These are phyloP conservation scores for Camponotus floridanus DNA, from an alignment of 1,140 invertebrate species.

Conservation along the genomic window DNA sequence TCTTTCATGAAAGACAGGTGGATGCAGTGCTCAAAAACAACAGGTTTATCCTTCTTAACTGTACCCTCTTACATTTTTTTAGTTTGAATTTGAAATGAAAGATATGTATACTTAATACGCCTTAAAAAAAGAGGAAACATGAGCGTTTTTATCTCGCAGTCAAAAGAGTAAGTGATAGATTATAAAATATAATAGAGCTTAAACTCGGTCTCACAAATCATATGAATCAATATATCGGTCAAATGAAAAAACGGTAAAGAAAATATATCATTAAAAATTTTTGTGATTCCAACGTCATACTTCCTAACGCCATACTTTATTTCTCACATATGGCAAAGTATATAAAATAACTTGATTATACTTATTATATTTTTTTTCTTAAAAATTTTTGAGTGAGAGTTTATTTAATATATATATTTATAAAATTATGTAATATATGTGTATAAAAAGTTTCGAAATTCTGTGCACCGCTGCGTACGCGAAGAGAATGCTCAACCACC, in stretches of 20 bases:
- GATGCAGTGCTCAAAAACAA: slow-evolving; percentile 26
- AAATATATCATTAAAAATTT: neutral
- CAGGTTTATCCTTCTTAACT: slow-evolving; percentile 34
- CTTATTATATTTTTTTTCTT: neutral
- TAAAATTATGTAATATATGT: slow-evolving; percentile 5
- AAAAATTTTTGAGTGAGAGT: neutral
- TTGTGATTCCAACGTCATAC: no score
- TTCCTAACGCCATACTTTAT: neutral
- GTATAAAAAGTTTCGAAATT: neutral
- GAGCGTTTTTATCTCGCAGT: neutral
- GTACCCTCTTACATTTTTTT: slow-evolving; percentile 29
- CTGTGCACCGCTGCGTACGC: neutral
- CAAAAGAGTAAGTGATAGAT: neutral
- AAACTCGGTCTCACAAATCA: neutral
- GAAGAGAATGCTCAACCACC: slow-evolving; percentile 1
- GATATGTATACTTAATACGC: slow-evolving; percentile 9
- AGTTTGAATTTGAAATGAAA: slow-evolving; percentile 21
- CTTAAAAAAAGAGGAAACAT: neutral
- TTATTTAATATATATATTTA: neutral
- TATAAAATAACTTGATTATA: neutral
- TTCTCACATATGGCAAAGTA: neutral
- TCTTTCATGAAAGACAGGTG: slow-evolving; percentile 27
- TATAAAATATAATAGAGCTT: neutral
- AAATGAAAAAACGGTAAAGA: neutral
- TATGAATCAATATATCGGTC: neutral